phyloP scores from a whole-genome alignment of 2,797 vertebrate species.

The Sylvilagus floridanus region DNA sequence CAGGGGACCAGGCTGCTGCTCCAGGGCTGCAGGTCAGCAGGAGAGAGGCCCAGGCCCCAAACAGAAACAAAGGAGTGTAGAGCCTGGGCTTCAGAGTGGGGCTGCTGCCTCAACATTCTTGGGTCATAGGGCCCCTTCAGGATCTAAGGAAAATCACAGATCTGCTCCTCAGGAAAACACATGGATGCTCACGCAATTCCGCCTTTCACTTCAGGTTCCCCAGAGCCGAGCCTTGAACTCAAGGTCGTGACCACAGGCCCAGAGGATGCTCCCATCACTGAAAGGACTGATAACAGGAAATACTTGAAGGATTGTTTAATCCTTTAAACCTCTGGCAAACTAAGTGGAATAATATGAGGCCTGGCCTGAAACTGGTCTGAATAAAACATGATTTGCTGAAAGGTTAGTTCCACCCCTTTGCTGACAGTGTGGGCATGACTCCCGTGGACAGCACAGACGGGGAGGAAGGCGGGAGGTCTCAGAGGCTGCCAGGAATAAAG shows the following conservation, averaged over 20 bases:
- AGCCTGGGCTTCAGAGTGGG: neutral
- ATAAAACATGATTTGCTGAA: slow-evolving; percentile 64
- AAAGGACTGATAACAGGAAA: slow-evolving; percentile 40
- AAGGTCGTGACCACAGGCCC: neutral
- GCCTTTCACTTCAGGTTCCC: neutral
- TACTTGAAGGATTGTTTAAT: slow-evolving; percentile 38
- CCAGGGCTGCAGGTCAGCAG: neutral
- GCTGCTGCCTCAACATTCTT: neutral
- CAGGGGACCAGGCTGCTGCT: neutral
- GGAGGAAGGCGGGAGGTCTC: neutral
- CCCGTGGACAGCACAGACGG: neutral
- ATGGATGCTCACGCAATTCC: neutral
- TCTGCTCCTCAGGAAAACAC: neutral
- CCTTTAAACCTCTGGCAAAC: slow-evolving; percentile 59
- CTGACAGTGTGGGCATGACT: neutral
- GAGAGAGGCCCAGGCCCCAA: neutral
- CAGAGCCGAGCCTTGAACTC: neutral
- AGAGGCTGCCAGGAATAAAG: slow-evolving; percentile 4
- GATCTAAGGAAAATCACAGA: neutral
- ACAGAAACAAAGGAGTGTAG: neutral
- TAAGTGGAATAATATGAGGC: slow-evolving; percentile 54
- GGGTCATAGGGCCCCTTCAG: neutral
- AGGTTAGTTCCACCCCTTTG: slow-evolving; percentile 32
- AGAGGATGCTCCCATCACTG: neutral
- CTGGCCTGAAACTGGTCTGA: slow-evolving; percentile 32